Conservation (phyloP, 1,140 invertebrate species). For the Neodiprion pinetum region DNA sequence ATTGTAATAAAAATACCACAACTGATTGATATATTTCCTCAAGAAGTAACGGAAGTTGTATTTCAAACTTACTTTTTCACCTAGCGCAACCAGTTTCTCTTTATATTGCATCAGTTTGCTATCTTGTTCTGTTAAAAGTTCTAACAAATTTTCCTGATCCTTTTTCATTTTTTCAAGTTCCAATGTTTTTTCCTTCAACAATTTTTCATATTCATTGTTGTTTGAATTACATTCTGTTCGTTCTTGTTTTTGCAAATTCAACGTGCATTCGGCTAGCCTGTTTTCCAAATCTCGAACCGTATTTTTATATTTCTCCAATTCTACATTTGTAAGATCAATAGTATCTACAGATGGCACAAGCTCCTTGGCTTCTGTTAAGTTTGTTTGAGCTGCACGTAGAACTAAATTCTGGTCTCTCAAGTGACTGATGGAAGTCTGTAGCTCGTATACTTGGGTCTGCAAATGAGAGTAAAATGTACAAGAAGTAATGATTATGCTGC, state of each 20-base stretch:
- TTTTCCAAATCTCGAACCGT: constrained; percentile 47
- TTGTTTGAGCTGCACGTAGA: constrained; percentile 73
- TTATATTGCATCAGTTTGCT: constrained; percentile 76
- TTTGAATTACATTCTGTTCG: constrained; percentile 29
- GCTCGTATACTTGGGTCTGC: constrained; percentile 74
- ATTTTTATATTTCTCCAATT: constrained; percentile 47
- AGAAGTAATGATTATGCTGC: background rate
- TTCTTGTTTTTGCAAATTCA: constrained; percentile 44
- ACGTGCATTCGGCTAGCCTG: constrained; percentile 41
- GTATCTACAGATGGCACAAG: constrained; percentile 27
- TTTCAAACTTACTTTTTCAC: constrained; percentile 65
- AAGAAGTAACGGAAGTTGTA: background rate
- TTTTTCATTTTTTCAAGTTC: constrained; percentile 79
- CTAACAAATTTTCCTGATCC: constrained; percentile 90
- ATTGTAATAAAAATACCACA: no score
- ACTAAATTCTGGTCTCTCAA: constrained; percentile 89
- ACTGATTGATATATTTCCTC: constrained; percentile 11
- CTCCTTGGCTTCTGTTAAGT: constrained; percentile 35
- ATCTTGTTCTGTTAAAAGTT: constrained; percentile 86
- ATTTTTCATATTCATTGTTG: constrained; percentile 47
- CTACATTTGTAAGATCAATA: constrained; percentile 35
- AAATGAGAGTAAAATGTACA: constrained; percentile 33
- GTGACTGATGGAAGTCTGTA: constrained; percentile 75
- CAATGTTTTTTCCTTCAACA: constrained; percentile 55
- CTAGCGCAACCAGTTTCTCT: constrained; percentile 71